Conservation (phyloP, 2,113 vertebrate genomes). For the Amphiprion ocellaris region DNA sequence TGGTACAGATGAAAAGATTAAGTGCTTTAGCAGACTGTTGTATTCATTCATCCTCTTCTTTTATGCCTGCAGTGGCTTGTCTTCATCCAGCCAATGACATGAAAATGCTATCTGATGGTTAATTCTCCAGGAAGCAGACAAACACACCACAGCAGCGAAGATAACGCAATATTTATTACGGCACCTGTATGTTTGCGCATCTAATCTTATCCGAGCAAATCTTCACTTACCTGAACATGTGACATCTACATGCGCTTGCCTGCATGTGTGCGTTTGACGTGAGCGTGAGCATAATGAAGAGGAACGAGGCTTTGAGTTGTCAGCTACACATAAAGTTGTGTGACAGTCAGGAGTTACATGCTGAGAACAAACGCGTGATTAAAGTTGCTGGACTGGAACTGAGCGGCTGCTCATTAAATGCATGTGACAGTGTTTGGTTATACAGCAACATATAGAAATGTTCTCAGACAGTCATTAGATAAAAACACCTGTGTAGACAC, state of each 20-base stretch:
- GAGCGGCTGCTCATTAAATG: conserved; percentile 58
- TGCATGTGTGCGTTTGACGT: conserved; percentile 8
- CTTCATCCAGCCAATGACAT: conserved; percentile 26
- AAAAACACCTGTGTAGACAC: conserved; percentile 56
- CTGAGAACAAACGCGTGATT: conserved; percentile 57
- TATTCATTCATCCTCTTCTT: conserved; percentile 5
- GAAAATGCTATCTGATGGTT: conserved; percentile 34
- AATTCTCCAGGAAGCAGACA: conserved; percentile 25
- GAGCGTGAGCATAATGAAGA: conserved; percentile 40
- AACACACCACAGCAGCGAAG: conserved; percentile 16
- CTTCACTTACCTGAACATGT: conserved; percentile 12
- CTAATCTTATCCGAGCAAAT: conserved; percentile 22
- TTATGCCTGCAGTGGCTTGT: conserved; percentile 36
- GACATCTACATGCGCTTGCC: neutral
- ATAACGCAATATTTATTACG: conserved; percentile 19
- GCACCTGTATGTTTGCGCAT: conserved; percentile 14
- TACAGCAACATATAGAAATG: conserved; percentile 32
- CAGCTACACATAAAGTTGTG: conserved; percentile 35
- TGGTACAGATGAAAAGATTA: conserved; percentile 48
- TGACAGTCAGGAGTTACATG: conserved; percentile 55
- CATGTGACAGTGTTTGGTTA: conserved; percentile 44
- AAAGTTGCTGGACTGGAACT: conserved; percentile 52
- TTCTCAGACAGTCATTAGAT: conserved; percentile 48
- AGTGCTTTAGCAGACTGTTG: conserved; percentile 43
- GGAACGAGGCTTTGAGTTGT: conserved; percentile 51